Evolutionary conservation across 2,113 vertebrate species (phyloP).

Genomic region (Misgurnus anguillicaudatus): DNA sequence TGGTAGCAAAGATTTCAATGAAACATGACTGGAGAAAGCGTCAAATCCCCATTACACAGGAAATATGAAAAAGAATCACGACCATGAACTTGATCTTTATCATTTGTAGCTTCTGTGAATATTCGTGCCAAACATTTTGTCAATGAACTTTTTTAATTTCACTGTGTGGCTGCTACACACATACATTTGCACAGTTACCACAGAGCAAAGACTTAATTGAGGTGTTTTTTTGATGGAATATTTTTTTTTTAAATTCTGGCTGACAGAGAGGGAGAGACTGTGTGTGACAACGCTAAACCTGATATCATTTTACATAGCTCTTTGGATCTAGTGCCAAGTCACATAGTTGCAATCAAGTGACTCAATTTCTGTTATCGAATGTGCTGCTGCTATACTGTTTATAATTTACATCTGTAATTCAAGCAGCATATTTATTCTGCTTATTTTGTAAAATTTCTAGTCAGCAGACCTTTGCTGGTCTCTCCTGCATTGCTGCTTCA

Average conservation of each 20-base stretch:
- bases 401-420: slow-evolving; percentile 7
- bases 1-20: slow-evolving; percentile 48
- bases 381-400: slow-evolving; percentile 48
- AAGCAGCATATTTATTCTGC: background rate
- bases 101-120: slow-evolving; percentile 61
- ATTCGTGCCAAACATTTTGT: slow-evolving; percentile 56
- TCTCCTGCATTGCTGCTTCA: slow-evolving; percentile 50
- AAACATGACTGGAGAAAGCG: slow-evolving; percentile 43
- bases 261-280: background rate
- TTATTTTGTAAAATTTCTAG: slow-evolving; percentile 6
- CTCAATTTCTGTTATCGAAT: slow-evolving; percentile 58
- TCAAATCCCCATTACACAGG: slow-evolving; percentile 52
- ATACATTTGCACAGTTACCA: slow-evolving; percentile 3
- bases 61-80: slow-evolving; percentile 51
- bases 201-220: slow-evolving; percentile 35
- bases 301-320: background rate
- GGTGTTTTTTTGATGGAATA: slow-evolving; percentile 10
- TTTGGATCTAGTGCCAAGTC: slow-evolving; percentile 68
- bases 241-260: background rate
- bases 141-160: slow-evolving; percentile 45
- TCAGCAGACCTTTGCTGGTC: slow-evolving; percentile 44
- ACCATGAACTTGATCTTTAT: slow-evolving; percentile 37
- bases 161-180: slow-evolving; percentile 63
- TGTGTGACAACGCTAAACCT: slow-evolving; percentile 26
- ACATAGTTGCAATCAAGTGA: slow-evolving; percentile 53